phyloP scores from a whole-genome alignment of 2,113 vertebrate genomes.

The Aythya baeri region DNA sequence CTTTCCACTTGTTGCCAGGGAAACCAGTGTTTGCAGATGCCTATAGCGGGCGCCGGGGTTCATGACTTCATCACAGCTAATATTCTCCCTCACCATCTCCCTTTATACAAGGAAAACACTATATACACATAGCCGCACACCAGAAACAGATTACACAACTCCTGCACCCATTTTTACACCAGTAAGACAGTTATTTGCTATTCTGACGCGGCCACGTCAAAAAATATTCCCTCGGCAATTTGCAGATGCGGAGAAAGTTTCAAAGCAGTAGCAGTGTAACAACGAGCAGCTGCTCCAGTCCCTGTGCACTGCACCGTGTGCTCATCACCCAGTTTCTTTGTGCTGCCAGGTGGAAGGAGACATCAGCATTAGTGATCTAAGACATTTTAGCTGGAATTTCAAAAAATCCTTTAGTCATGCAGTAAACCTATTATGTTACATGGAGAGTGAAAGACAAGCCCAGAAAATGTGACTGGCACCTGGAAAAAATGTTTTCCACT shows the following conservation, averaged over 20 bases:
- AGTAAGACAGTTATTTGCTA: neutral
- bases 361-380: neutral
- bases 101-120: neutral
- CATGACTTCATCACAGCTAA: conserved; percentile 62
- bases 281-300: neutral
- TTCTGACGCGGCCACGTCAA: neutral
- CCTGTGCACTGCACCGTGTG: neutral
- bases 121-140: neutral
- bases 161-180: neutral
- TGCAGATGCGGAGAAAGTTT: conserved; percentile 49
- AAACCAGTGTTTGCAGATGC: conserved; percentile 75
- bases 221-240: neutral
- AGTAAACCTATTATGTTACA: neutral
- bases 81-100: conserved; percentile 8
- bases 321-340: neutral
- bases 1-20: conserved; percentile 81
- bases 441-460: neutral
- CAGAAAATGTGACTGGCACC: conserved; percentile 19
- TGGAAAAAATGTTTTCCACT: neutral
- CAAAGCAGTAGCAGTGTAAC: neutral
- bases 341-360: neutral
- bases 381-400: neutral
- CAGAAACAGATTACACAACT: neutral
- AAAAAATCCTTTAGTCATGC: neutral
- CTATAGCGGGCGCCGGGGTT: conserved; percentile 67